These are phyloP conservation scores for Manis javanica DNA, from an alignment of 2,797 vertebrate genomes.

Conservation along the genomic window DNA sequence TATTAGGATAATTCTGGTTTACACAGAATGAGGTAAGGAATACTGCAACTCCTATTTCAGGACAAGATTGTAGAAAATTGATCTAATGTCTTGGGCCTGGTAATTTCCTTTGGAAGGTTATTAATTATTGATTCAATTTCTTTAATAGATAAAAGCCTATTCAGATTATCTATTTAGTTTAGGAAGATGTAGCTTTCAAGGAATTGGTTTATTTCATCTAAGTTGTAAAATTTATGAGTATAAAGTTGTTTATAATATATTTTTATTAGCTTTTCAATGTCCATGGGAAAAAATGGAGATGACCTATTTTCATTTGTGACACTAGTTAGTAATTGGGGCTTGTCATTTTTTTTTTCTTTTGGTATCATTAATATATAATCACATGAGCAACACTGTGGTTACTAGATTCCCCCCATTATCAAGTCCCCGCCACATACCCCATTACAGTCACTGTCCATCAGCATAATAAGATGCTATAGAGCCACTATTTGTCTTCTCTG, in stretches of 20 bases:
- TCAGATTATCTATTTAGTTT: not conserved
- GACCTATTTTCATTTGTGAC: not conserved
- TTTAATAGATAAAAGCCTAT: not conserved
- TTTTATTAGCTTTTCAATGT: not conserved
- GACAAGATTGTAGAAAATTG: not conserved
- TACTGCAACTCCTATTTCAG: not conserved
- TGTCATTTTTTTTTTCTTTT: not conserved
- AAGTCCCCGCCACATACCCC: too few species aligned
- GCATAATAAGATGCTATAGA: too few species aligned
- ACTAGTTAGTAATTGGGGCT: not conserved
- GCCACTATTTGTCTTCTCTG: too few species aligned
- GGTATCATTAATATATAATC: too few species aligned
- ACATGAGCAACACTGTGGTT: too few species aligned
- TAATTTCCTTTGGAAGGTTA: not conserved
- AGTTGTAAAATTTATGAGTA: not conserved
- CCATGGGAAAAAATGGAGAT: not conserved
- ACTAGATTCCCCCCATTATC: too few species aligned
- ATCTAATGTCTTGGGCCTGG: not conserved
- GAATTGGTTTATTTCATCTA: not conserved
- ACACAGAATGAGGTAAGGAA: not conserved
- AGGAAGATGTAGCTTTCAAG: not conserved
- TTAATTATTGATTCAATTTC: not conserved
- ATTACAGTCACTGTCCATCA: too few species aligned
- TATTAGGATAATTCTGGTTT: not conserved
- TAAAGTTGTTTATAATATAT: not conserved